Conservation (phyloP, 2,888 invertebrate species). For the Protula sp. region DNA sequence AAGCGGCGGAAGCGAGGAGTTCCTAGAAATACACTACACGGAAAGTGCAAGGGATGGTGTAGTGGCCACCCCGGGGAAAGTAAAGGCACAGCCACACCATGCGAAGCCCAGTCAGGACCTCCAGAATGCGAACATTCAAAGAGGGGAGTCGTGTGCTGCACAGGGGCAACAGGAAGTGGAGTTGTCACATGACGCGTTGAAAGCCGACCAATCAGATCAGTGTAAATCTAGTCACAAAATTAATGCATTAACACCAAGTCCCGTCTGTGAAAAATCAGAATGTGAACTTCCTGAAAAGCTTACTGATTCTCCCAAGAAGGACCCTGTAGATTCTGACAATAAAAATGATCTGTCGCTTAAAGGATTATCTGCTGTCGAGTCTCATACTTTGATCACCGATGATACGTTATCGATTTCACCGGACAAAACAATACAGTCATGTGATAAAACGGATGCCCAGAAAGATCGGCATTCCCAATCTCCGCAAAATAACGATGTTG, state of each 20-base stretch:
- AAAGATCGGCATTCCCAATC: no score
- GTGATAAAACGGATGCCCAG: no score
- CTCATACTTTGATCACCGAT: not conserved
- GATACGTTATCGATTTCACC: no score
- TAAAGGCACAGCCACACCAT: not conserved
- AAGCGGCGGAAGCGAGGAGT: conserved; percentile 25
- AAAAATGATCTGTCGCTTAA: not conserved
- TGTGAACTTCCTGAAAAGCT: not conserved
- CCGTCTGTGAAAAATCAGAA: not conserved
- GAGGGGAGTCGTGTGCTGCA: no score
- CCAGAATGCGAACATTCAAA: not conserved
- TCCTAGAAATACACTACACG: conserved; percentile 40
- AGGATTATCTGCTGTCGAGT: not conserved
- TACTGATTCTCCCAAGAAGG: no score
- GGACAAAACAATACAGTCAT: no score
- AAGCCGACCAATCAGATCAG: no score
- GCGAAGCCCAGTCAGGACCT: not conserved
- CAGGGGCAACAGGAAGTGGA: no score
- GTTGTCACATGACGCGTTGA: no score
- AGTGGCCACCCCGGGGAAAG: not conserved
- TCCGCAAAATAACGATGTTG: no score
- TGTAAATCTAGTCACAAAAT: not conserved
- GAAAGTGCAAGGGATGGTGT: no score
- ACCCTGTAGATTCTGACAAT: no score
- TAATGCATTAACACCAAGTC: not conserved